Conservation (phyloP, 2,888 invertebrate genomes). For the Gandaritis pyraliata region DNA sequence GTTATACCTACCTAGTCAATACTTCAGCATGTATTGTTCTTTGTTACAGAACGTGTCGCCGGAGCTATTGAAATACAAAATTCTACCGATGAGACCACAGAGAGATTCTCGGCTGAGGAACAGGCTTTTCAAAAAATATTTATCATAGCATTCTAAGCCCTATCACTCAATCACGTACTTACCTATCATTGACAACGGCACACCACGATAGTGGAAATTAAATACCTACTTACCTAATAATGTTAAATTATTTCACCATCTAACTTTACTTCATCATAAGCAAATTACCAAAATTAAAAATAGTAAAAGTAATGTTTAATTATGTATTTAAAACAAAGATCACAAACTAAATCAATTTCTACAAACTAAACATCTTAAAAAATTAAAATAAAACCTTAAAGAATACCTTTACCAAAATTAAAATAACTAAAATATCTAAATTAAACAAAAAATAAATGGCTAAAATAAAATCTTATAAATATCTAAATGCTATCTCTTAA, state of each 20-base stretch:
- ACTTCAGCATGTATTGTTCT: not conserved
- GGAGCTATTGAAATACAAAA: conserved; percentile 46
- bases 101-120: conserved; percentile 28
- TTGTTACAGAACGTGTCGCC: conserved; percentile 51
- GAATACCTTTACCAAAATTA: not conserved
- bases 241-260: too few relatives aligned
- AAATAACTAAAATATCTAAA: conserved; percentile 7
- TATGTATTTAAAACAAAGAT: conserved; percentile 8
- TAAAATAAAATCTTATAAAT: conserved; percentile 2
- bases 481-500: not conserved
- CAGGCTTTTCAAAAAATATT: conserved; percentile 32
- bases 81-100: conserved; percentile 36
- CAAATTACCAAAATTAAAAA: too few relatives aligned
- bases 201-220: too few relatives aligned
- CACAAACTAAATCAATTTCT: not conserved
- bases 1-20: too few relatives aligned
- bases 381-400: conserved; percentile 6
- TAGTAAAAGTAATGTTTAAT: not conserved
- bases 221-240: too few relatives aligned
- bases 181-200: too few relatives aligned
- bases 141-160: conserved; percentile 12
- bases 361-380: conserved; percentile 15
- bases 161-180: not conserved
- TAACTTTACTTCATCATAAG: too few relatives aligned
- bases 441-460: not conserved